Evolutionary conservation across 2,888 invertebrate species (phyloP), one percentile per base, ranked within the genome.

Genomic region (Pristionchus japonicus): DNA sequence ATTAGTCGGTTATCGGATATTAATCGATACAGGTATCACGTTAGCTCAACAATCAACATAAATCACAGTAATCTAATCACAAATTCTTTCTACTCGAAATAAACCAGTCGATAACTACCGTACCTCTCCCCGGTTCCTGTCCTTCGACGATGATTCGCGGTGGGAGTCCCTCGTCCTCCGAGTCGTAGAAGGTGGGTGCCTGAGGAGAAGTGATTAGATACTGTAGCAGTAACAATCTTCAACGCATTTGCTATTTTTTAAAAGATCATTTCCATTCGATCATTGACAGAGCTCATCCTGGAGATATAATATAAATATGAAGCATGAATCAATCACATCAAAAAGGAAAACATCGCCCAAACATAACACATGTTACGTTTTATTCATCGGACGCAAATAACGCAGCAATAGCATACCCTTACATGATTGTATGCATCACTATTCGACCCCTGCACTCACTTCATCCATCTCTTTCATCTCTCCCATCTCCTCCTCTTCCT

Each of bases 51-150:
- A n/a, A n/a, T n/a, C n/a, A n/a, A n/a, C n/a, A n/a, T 34, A n/a
- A 15, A 27, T 27, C 17, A 70, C 31, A n/a, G 70, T 34, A 70
- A n/a, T n/a, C n/a, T n/a, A 13, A 67, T 27, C 27, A 74, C 17
- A 74, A 31, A 74, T n/a, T 34, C 31, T 20, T 52, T n/a, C n/a
- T n/a, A n/a, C n/a, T n/a, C n/a, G n/a, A n/a, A n/a, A n/a, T n/a
- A n/a, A n/a, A 43, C 6, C 43, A 43, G 31, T 82, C 43, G 52
- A 83, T 52, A 52, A 83, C 27, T 34, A 64, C n/a, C 85, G 57
- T 64, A 85, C 85, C 57, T 64, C n/a, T 61, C 13, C 64, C 85
- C 17, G 85, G 64, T n/a, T 85, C 85, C 61, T 85, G 85, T 37
- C 85, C 85, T 0, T 31, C 20, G 20, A 85, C 85, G 64, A 85